phyloP scores from a whole-genome alignment of 2,888 invertebrate species.

The Thecophora atra region DNA sequence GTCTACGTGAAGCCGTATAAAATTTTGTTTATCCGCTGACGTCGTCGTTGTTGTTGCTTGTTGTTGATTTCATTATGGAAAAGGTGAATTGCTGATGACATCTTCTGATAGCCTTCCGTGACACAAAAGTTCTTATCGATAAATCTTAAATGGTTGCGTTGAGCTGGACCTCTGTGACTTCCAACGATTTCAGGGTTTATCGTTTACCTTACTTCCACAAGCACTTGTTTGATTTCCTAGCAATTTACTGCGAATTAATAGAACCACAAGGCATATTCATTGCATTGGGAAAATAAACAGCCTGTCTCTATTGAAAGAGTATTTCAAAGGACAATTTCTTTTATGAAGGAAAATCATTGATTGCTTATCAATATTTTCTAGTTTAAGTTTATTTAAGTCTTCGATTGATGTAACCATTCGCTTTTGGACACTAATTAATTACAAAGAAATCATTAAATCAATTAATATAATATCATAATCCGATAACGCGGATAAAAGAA shows the following conservation, averaged over 20 bases:
- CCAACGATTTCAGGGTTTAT: conserved; percentile 18
- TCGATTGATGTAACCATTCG: too few species aligned
- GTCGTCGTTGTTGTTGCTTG: background rate
- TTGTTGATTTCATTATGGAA: background rate
- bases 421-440: too few species aligned
- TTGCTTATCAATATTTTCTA: too few species aligned
- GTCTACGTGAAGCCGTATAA: conserved; percentile 20
- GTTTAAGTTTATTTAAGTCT: too few species aligned
- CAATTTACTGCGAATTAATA: conserved; percentile 15
- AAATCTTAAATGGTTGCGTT: conserved; percentile 23
- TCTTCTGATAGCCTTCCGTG: conserved; percentile 13
- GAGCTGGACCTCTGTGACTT: conserved; percentile 22
- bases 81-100: conserved; percentile 27
- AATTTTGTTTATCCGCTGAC: conserved; percentile 13
- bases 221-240: conserved; percentile 42
- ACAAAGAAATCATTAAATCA: too few species aligned
- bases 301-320: conserved; percentile 19
- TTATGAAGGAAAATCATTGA: too few species aligned
- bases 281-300: conserved; percentile 41
- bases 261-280: background rate
- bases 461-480: too few species aligned
- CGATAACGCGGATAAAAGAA: too few species aligned
- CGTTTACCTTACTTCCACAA: conserved; percentile 21
- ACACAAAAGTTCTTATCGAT: conserved; percentile 22
- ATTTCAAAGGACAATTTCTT: too few species aligned